Evolutionary conservation across 1,140 invertebrate species (phyloP).

Genomic region (Panagrolaimus sp.): DNA sequence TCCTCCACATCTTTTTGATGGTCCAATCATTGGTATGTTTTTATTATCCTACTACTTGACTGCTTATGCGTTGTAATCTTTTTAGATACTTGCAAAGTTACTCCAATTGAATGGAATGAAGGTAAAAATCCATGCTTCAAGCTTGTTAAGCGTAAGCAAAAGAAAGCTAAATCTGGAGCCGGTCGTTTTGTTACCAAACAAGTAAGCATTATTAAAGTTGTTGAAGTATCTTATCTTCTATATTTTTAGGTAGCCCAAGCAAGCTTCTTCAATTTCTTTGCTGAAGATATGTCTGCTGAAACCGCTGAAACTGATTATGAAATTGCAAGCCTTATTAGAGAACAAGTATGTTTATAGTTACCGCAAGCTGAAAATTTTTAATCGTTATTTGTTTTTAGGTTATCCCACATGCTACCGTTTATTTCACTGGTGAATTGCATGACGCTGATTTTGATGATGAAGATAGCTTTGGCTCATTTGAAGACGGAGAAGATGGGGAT

Average conservation of each 20-base stretch:
- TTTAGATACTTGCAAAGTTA: neutral
- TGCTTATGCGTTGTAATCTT: too few species aligned
- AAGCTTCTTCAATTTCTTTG: constrained; percentile 15
- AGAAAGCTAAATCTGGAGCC: neutral
- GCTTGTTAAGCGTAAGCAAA: constrained; percentile 14
- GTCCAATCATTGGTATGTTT: neutral
- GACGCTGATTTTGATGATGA: neutral
- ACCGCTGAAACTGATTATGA: constrained; percentile 14
- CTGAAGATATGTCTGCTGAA: neutral
- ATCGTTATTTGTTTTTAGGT: too few species aligned
- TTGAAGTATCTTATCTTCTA: too few species aligned
- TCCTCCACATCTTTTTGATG: constrained; percentile 11
- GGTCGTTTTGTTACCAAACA: constrained; percentile 9
- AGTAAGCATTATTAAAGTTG: neutral
- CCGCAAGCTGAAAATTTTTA: too few species aligned
- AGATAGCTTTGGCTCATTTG: neutral
- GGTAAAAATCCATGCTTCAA: constrained; percentile 13
- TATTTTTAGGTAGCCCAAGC: neutral
- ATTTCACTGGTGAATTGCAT: constrained; percentile 11
- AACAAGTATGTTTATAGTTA: too few species aligned
- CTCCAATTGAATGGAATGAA: constrained; percentile 6
- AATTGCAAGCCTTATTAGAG: constrained; percentile 5
- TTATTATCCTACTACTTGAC: too few species aligned
- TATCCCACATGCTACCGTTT: constrained; percentile 5
- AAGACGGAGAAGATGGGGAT: neutral